Percentiles rank a stretch among this genome's conserved stretches.
phyloP scores from a whole-genome alignment of 2,888 invertebrate genomes.

The Lumbricus terrestris region DNA sequence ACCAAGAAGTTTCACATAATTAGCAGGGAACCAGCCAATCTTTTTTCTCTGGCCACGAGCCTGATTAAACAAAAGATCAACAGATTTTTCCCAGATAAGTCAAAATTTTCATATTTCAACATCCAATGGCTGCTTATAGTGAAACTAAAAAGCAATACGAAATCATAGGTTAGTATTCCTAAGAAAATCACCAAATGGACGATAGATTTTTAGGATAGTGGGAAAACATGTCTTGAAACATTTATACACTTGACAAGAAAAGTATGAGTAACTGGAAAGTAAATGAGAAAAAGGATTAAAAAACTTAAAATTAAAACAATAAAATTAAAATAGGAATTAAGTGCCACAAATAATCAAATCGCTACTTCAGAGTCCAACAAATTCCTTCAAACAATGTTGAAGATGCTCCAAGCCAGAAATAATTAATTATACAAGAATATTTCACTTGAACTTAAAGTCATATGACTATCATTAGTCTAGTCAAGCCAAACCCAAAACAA shows the following conservation, averaged over 20 bases:
- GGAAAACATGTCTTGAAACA: background rate
- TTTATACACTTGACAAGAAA: background rate
- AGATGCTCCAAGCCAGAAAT: background rate
- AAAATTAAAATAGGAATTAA: background rate
- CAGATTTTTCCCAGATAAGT: background rate
- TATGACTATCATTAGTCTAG: background rate
- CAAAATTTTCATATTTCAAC: background rate
- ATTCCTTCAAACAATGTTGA: background rate
- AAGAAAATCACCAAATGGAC: background rate
- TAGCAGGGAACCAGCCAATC: constrained; percentile 98
- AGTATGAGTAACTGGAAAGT: background rate
- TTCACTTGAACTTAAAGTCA: background rate
- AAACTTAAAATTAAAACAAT: no score
- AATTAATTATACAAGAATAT: background rate
- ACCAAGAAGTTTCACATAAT: constrained; percentile 77
- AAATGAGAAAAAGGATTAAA: no score
- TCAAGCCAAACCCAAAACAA: background rate
- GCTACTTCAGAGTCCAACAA: background rate
- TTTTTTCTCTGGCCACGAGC: constrained; percentile 73
- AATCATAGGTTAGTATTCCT: background rate
- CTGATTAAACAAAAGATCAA: constrained; percentile 39
- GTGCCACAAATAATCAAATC: background rate
- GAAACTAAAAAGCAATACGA: background rate
- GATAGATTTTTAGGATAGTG: background rate
- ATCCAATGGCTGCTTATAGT: background rate